Evolutionary conservation across 2,113 vertebrate species (phyloP), one percentile per base, ranked within the genome.

Genomic region (Sorex fumeus): DNA sequence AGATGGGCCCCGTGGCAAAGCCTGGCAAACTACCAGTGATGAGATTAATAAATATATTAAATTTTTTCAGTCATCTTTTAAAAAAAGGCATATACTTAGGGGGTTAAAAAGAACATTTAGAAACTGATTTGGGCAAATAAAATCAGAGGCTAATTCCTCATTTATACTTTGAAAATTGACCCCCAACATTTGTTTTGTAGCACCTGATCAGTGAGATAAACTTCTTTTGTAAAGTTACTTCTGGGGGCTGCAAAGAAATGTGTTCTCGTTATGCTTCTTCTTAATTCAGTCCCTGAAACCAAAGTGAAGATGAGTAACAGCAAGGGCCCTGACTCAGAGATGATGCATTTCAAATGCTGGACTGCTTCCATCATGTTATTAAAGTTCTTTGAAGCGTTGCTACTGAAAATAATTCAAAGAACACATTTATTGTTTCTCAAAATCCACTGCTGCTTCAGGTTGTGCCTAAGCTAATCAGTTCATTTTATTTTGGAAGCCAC

Each of bases 401-500:
- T 50, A 1, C 64, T 94, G 6, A 0, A 93, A 88, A 60, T 88
- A 76, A 79, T 23, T 67, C 60, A 90, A 34, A 94, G 87, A 50
- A 60, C 8, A 18, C 83, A 93, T 92, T 88, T 96, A 69, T 66
- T 91, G 85, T 96, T 97, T 95, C 90, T 92, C 81, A 87, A 90
- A 96, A 95, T 28, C 74, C 79, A 83, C 3, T 87, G 64, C 43
- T 86, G 53, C 28, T 94, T 92, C 74, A 57, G 84, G 64, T 85
- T 94, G 60, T 79, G 85, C 85, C 80, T 90, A 93, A 94, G 62
- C 43, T 87, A 97, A 95, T 3, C 71, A 81, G 27, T 57, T 28
- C 84, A 87, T 91, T 96, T 95, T 70, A 87, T 92, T 96, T 88
- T 81, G 36, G 64, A 97, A 97, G 74, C 13, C 67, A 93, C 62